A percentile compares a stretch with the other conserved stretches of the same genome.
Conservation (phyloP, 2,888 invertebrate genomes). For the Coleophora flavipennella region DNA sequence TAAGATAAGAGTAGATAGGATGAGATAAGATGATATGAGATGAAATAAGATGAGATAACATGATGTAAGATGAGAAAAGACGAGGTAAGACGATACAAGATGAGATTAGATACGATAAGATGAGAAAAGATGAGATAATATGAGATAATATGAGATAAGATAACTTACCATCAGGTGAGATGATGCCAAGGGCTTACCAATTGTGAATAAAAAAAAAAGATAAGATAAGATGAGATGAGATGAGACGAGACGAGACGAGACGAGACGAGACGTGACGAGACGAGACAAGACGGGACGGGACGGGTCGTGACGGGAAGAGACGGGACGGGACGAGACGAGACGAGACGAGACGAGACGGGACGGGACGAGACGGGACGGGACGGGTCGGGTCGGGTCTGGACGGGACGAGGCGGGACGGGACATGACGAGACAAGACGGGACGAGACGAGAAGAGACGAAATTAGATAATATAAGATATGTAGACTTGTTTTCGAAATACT, state of each 20-base stretch:
- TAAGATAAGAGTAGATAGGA: constrained; percentile 3
- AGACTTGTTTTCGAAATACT: no score
- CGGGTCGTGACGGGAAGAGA: constrained; percentile 1
- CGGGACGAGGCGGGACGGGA: neutral
- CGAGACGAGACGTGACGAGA: constrained; percentile 1
- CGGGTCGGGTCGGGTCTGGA: neutral
- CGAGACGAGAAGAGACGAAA: neutral
- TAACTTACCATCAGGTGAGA: no score
- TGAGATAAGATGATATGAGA: no score
- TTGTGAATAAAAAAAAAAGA: no score
- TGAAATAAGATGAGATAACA: constrained; percentile 2
- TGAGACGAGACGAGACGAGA: constrained; percentile 1
- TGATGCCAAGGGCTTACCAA: no score
- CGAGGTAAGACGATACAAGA: no score
- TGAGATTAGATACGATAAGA: no score
- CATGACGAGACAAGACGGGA: neutral
- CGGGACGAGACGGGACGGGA: neutral
- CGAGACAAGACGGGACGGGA: constrained; percentile 2
- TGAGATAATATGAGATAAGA: no score
- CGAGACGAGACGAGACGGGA: constrained; percentile 3
- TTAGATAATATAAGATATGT: no score
- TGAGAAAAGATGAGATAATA: no score
- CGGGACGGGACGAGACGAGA: constrained; percentile 1
- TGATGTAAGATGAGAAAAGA: constrained; percentile 1
- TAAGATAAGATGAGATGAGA: constrained; percentile 2